Conservation (phyloP, 2,113 vertebrate genomes). For the Peromyscus leucopus region DNA sequence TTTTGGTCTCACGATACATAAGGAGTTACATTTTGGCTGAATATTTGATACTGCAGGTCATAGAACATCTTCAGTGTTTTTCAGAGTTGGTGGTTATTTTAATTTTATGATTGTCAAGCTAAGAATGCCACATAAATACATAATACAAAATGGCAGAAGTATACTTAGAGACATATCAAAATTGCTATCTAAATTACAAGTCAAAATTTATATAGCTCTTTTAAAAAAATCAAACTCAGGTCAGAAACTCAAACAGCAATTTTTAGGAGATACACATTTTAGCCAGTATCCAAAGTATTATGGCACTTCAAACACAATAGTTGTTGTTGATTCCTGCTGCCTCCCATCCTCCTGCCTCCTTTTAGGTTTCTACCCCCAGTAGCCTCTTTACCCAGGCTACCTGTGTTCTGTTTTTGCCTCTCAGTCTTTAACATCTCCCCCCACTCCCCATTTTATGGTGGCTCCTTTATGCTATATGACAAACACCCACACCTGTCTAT, state of each 20-base stretch:
- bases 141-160: neutral
- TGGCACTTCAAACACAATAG: neutral
- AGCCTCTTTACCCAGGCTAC: neutral
- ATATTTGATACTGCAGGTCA: no score
- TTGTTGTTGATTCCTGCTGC: no score
- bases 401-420: neutral
- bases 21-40: neutral
- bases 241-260: neutral
- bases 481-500: neutral
- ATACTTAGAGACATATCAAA: neutral
- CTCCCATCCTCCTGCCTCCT: accelerated
- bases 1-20: neutral
- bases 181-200: neutral
- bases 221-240: neutral
- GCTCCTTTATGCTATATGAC: neutral
- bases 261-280: neutral
- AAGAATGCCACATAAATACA: neutral
- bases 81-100: neutral
- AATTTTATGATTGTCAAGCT: neutral
- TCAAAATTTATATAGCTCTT: no score
- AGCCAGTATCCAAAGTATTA: no score
- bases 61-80: neutral
- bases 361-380: no score
- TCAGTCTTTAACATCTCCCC: neutral
- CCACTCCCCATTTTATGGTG: neutral